A percentile compares a stretch with the other conserved stretches of the same genome.
Evolutionary conservation across 1,140 invertebrate genomes (phyloP).

Genomic region (Trachymyrmex septentrionalis): DNA sequence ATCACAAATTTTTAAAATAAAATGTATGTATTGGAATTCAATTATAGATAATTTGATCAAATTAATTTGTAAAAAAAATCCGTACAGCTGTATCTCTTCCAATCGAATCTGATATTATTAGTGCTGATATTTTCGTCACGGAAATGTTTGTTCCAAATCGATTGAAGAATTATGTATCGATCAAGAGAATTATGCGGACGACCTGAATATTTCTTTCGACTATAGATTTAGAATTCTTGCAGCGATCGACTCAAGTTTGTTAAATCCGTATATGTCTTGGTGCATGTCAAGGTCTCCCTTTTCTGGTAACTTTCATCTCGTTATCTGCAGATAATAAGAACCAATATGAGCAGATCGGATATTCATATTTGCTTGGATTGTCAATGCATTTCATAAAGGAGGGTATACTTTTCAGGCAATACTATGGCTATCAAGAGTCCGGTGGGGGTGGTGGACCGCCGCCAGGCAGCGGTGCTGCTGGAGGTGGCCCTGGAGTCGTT

Average conservation of each 20-base stretch:
- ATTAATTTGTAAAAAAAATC: not conserved
- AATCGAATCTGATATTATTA: not conserved
- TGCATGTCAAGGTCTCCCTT: not conserved
- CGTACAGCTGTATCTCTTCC: not conserved
- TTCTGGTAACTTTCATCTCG: not conserved
- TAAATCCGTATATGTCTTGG: not conserved
- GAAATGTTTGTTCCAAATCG: not conserved
- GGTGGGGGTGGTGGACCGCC: slow-evolving; percentile 78
- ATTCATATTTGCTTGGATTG: slow-evolving; percentile 3
- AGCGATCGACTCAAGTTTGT: not conserved
- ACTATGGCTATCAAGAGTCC: slow-evolving; percentile 83
- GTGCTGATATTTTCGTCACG: not conserved
- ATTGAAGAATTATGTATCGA: not conserved
- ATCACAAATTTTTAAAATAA: not conserved
- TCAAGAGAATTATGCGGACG: not conserved
- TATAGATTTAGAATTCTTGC: not conserved
- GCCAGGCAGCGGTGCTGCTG: slow-evolving; percentile 78
- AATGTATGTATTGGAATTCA: not conserved
- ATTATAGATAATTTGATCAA: not conserved
- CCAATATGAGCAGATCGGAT: slow-evolving; percentile 8
- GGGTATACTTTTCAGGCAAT: slow-evolving; percentile 80
- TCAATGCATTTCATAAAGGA: slow-evolving; percentile 53
- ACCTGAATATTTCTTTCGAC: slow-evolving; percentile 18
- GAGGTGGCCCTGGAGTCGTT: slow-evolving; percentile 80
- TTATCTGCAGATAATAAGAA: not conserved